Base-by-base conservation (phyloP, 2,888 invertebrate species). In the Pristionchus maxplancki region DNA sequence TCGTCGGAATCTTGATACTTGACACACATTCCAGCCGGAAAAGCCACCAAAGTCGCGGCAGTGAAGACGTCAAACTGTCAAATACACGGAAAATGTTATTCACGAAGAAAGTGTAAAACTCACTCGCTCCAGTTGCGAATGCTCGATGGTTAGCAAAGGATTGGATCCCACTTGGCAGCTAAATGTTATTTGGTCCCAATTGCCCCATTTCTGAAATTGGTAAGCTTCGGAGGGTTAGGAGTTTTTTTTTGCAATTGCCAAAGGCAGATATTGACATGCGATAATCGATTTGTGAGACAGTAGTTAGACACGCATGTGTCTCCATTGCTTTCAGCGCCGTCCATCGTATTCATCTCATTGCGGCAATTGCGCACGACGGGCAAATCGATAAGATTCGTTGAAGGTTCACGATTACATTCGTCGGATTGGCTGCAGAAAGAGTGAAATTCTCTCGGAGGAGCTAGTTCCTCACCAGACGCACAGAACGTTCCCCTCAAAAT, bases 21-120 rank as follows among this genome's bases (percentile, higher is more conserved):
- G n/a, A 78, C 44, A 44, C 78, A 78, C n/a, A 78, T 44, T 24
- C 78, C 78, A 1, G 78, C 78, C n/a, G 44, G 40, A 24, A 78
- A 20, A 5, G 3, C 20, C 44, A 1, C 1, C 11, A n/a, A 17
- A 28, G 20, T 13, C 5, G 78, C 37, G 20, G 24, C 9, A n/a
- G 28, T 37, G 28, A 78, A 78, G n/a, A 78, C n/a, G 44, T 78
- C 78, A 28, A 78, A 78, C 78, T 78, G 28, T 2, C 1, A 71
- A 58, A 17, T 17, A 58, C 53, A 31, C 31, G n/a, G n/a, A n/a
- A 2, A 64, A 13, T 31, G 9, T 37, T 71, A 1, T 17, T 17
- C 17, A 5, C 5, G 8, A 0, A 15, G 5, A 31, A 20, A 4
- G 28, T 15, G 8, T 31, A 15, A 8, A 11, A 13, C 28, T 67